A percentile compares a stretch with the other conserved stretches of the same genome.
Conservation (phyloP, 2,113 vertebrate genomes). For the human (Homo sapiens) region DNA sequence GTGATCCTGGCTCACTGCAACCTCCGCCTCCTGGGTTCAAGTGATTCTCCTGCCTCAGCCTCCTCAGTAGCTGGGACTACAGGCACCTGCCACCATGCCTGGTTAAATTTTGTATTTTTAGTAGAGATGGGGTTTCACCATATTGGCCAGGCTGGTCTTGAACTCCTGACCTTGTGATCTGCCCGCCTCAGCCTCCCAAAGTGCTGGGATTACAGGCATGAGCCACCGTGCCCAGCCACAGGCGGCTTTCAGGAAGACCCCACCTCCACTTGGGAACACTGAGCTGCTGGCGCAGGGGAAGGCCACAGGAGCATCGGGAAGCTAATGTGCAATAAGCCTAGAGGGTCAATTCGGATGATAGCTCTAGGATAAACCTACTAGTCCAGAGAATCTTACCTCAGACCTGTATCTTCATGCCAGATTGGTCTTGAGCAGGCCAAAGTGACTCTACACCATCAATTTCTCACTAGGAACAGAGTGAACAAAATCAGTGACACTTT, state of each 20-base stretch:
- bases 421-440: neutral
- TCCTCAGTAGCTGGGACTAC: too few relatives aligned
- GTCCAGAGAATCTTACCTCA: conserved; percentile 50
- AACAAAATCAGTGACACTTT: neutral
- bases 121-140: too few relatives aligned
- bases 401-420: neutral
- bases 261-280: neutral
- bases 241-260: neutral
- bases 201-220: too few relatives aligned
- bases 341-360: neutral
- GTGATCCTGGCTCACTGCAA: too few relatives aligned
- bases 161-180: too few relatives aligned
- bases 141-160: too few relatives aligned
- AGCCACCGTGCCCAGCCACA: neutral
- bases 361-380: neutral
- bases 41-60: too few relatives aligned
- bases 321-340: neutral
- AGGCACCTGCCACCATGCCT: too few relatives aligned
- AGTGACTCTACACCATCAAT: neutral
- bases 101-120: too few relatives aligned
- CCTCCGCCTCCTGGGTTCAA: too few relatives aligned
- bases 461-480: neutral
- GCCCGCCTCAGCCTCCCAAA: too few relatives aligned
- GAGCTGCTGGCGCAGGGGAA: neutral
- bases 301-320: neutral